Evolutionary conservation across 2,113 vertebrate genomes (phyloP).

Genomic region (Colossoma macropomum): DNA sequence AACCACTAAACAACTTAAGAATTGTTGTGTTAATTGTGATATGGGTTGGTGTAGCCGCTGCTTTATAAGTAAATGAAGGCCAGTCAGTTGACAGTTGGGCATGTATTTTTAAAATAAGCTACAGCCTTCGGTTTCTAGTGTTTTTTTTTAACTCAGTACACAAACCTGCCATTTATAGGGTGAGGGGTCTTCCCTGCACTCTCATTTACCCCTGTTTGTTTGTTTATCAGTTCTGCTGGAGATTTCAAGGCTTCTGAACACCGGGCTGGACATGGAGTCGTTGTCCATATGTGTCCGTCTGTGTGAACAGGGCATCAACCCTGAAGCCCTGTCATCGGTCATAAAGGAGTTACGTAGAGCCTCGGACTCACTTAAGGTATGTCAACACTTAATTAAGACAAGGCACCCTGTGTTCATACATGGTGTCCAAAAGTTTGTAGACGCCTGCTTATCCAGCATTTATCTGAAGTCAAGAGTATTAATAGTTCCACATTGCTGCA

Average conservation of each 20-base stretch:
- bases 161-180: too few species aligned
- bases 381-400: background rate
- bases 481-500: background rate
- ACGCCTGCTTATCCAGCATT: too few species aligned
- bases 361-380: conserved; percentile 91
- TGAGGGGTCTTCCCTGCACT: background rate
- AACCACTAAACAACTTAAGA: too few species aligned
- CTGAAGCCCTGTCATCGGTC: conserved; percentile 93
- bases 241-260: conserved; percentile 96
- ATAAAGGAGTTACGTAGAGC: conserved; percentile 96
- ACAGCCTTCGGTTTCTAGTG: too few species aligned
- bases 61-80: too few species aligned
- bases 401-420: background rate
- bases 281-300: conserved; percentile 95
- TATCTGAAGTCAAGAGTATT: too few species aligned
- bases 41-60: too few species aligned
- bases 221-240: conserved; percentile 88
- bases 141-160: too few species aligned
- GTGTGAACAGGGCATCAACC: conserved; percentile 98
- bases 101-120: too few species aligned
- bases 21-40: too few species aligned
- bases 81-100: too few species aligned
- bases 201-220: background rate
- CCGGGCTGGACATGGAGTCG: conserved; percentile 96
- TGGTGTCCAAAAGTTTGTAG: background rate